Evolutionary conservation across 2,113 vertebrate species (phyloP), one percentile per base, ranked within the genome.

Genomic region (Ceyx melanurus): DNA sequence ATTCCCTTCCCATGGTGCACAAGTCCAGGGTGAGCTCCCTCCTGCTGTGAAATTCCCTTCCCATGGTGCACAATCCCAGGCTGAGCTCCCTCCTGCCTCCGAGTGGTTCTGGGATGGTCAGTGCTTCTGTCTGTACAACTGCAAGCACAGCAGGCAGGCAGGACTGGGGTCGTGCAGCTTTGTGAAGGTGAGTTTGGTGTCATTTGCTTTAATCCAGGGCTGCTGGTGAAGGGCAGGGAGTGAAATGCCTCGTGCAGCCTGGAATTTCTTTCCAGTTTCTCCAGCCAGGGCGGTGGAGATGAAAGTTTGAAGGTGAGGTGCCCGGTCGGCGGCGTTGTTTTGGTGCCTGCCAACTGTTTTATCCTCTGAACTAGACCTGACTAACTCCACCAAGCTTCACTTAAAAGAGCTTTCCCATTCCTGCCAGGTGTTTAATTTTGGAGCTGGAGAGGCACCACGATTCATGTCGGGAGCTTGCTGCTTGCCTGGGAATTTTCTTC

Each of bases 251-350:
- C 40, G 51, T n/a, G 42, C 54, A 21, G 46, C 45, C 54, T 50
- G 16, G 23, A 4, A 29, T 26, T 31, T 11, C 43, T 57, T 48
- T 25, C 18, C 33, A 7, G 25, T 15, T n/a, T 54, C 19, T 28
- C 15, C 53, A 80, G 33, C 37, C 9, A 3, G 10, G 3, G 10
- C 23, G 28, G 15, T 33, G 5, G 29, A 54, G 46, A 48, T 76
- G 4, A 15, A 46, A 58, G 33, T 45, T 62, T 25, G 3, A 26
- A 58, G 53, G 60, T 13, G 22, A 82, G 13, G 23, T 21, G 15
- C 9, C 3, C 1, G 1, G 45, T 26, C 5, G 1, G 5, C 51
- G 16, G 16, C 20, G 2, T 20, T 35, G 60, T 57, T 77, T 37
- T 46, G 56, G 12, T 72, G 9, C 10, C 17, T 51, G 53, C 71